Base-by-base conservation (phyloP, 2,888 invertebrate species). In the Sarcophaga rosellei region DNA sequence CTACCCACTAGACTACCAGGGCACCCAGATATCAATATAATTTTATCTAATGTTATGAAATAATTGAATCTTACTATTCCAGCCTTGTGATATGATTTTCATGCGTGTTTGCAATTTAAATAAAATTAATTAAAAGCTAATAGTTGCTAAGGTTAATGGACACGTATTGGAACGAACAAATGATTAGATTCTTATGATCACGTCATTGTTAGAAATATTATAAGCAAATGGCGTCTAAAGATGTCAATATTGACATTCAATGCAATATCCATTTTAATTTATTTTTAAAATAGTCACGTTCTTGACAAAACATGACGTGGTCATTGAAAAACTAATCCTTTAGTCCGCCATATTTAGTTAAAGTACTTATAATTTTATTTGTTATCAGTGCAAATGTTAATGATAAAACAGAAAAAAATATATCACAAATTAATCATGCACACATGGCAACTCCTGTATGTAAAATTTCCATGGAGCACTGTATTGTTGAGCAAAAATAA, bases 371-470 rank as follows among this genome's bases (percentile, higher is more conserved):
- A 20, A 20, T 47, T 72, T 66, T 47, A 35, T 53, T 35, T 21
- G 35, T 81, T 81, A 81, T 81, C 81, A 73, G 66, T 62, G 35
- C 17, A 53, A 17, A 62, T 57, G 20, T 45, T 53, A 25, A 47
- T 23, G 57, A 65, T 72, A 61, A 70, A 69, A 53, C 20, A 70
- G 17, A 5, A 45, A 35, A 57, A 70, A 23, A 25, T n/a, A 45
- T 0, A n/a, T 25, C 17, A 57, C n/a, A 44, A 11, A 23, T 62
- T 25, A 15, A 53, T 66, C 25, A 80, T 59, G 12, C 15, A 23
- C 35, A 59, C 66, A 72, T 86, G 84, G 86, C 78, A 86, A 81
- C 86, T 79, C 86, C 74, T 66, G 17, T 74, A 68, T 15, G 59
- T 65, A 77, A 80, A 84, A 86, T 81, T 68, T 81, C 77, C 69